phyloP scores from a whole-genome alignment of 2,888 invertebrate genomes.

The Brenthis hecate region DNA sequence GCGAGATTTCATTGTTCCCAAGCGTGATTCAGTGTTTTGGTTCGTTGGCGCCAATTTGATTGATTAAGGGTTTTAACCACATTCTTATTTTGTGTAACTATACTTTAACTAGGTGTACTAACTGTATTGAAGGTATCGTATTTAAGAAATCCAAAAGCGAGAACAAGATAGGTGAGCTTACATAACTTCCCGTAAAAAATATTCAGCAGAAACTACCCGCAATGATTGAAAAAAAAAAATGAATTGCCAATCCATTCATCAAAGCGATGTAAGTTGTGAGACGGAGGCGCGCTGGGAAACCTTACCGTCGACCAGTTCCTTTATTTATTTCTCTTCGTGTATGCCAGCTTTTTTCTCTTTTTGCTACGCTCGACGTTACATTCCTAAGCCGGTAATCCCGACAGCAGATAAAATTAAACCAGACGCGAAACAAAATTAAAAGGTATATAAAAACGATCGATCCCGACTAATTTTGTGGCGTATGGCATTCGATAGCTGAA shows the following conservation, averaged over 20 bases:
- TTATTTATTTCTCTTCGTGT: constrained; percentile 79
- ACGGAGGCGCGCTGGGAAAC: constrained; percentile 65
- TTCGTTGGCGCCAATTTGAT: constrained; percentile 67
- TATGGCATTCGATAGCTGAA: constrained; percentile 62
- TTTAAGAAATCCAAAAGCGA: constrained; percentile 19
- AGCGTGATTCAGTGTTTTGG: constrained; percentile 73
- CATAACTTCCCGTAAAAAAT: constrained; percentile 47
- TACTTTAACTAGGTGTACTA: constrained; percentile 21
- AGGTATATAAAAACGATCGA: constrained; percentile 77
- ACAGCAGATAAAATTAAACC: constrained; percentile 82
- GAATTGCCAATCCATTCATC: constrained; percentile 73
- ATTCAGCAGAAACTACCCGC: constrained; percentile 55
- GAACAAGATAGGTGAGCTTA: constrained; percentile 48
- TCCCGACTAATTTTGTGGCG: constrained; percentile 78
- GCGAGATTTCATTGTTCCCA: constrained; percentile 76
- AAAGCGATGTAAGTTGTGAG: constrained; percentile 56
- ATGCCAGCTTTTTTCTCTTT: constrained; percentile 74
- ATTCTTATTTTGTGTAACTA: constrained; percentile 41
- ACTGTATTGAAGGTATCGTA: background rate
- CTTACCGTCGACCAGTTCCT: constrained; percentile 72
- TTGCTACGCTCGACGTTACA: constrained; percentile 73
- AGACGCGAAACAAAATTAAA: constrained; percentile 82
- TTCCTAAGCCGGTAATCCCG: constrained; percentile 81
- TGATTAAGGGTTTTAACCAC: constrained; percentile 67
- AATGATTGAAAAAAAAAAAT: constrained; percentile 55